Conservation (phyloP, 2,888 invertebrate genomes). For the Scrobipalpa costella region DNA sequence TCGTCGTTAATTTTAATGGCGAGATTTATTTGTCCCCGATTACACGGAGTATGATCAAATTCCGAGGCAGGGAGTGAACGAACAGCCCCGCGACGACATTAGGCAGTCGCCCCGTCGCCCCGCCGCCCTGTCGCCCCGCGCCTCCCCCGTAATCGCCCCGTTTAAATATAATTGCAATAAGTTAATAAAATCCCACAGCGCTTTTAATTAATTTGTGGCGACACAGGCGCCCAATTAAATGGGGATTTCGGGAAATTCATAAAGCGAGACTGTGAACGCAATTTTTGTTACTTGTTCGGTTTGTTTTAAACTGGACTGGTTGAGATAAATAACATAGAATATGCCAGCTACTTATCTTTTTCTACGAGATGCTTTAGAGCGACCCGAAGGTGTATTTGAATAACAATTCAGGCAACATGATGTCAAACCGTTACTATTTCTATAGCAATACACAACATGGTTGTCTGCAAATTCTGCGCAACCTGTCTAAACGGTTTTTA, state of each 20-base stretch:
- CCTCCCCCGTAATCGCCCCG: conserved; percentile 60
- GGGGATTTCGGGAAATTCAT: conserved; percentile 64
- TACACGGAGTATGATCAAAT: conserved; percentile 70
- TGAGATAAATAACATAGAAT: too few species aligned
- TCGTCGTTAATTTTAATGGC: conserved; percentile 71
- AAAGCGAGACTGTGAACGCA: conserved; percentile 52
- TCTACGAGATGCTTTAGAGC: too few species aligned
- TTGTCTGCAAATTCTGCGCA: too few species aligned
- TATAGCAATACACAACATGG: too few species aligned
- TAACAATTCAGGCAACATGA: too few species aligned
- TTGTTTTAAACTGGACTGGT: conserved; percentile 43
- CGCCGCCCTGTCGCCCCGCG: conserved; percentile 38
- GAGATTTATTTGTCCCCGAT: conserved; percentile 73
- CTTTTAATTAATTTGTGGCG: conserved; percentile 74
- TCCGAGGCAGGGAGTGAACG: conserved; percentile 46
- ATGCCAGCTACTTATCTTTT: too few species aligned
- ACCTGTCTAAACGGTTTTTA: too few species aligned
- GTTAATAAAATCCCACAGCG: conserved; percentile 71
- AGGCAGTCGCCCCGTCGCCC: conserved; percentile 45
- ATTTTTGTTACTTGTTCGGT: conserved; percentile 49
- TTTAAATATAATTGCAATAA: conserved; percentile 77
- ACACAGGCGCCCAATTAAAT: conserved; percentile 68
- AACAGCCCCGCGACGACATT: conserved; percentile 51
- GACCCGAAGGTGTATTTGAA: too few species aligned
- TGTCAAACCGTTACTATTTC: too few species aligned